Evolutionary conservation across 2,113 vertebrate species (phyloP).

Genomic region (Chelonoidis abingdonii): DNA sequence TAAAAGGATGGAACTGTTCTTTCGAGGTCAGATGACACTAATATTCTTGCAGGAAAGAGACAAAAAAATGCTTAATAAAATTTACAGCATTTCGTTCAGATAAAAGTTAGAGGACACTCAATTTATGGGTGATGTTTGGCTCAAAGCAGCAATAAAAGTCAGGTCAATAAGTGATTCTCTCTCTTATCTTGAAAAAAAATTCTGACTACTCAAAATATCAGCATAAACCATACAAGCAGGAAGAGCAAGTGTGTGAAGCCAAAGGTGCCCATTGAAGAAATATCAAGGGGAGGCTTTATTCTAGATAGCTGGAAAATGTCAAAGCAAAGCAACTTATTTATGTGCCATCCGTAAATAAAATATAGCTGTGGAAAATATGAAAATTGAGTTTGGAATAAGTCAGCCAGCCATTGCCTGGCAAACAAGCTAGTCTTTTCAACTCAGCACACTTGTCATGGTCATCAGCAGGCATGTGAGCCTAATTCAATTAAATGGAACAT

Average conservation of each 20-base stretch:
- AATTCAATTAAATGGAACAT: background rate
- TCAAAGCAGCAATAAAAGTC: constrained; percentile 70
- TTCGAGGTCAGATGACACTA: constrained; percentile 38
- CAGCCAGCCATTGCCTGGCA: background rate
- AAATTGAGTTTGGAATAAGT: background rate
- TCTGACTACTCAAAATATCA: background rate
- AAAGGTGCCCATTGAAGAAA: background rate
- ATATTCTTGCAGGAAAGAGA: constrained; percentile 23
- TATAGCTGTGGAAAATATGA: background rate
- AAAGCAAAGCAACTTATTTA: constrained; percentile 14
- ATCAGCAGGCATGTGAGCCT: background rate
- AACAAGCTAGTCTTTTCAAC: background rate
- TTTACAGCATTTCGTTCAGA: constrained; percentile 62
- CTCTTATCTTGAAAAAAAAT: constrained; percentile 4
- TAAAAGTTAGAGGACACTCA: constrained; percentile 52
- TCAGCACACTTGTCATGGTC: background rate
- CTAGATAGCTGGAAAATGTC: constrained; percentile 10
- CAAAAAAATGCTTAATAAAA: constrained; percentile 67
- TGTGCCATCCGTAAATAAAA: constrained; percentile 43
- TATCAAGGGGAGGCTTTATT: constrained; percentile 7
- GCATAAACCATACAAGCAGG: background rate
- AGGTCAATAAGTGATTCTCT: constrained; percentile 52
- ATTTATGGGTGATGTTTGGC: constrained; percentile 59
- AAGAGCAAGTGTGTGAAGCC: background rate
- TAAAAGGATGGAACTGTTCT: constrained; percentile 45